A percentile compares a stretch with the other conserved stretches of the same genome.
Conservation (phyloP, 2,888 invertebrate genomes). For the Callimorpha dominula region DNA sequence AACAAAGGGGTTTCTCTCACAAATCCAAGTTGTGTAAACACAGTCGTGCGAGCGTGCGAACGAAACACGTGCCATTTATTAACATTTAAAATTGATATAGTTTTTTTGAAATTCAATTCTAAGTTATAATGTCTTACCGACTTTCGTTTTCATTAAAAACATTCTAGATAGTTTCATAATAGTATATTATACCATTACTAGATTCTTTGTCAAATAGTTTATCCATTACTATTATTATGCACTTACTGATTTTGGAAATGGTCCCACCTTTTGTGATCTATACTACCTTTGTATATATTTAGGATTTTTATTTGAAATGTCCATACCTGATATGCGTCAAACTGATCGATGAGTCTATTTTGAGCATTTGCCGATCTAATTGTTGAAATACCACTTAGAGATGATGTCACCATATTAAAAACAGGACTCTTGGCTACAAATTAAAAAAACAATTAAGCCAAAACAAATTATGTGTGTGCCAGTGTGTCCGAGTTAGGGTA, state of each 20-base stretch:
- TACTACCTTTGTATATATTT: not conserved
- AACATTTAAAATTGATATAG: no score
- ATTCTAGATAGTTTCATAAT: no score
- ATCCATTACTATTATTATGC: not conserved
- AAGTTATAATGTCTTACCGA: no score
- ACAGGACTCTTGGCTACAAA: constrained; percentile 92
- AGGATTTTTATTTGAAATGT: not conserved
- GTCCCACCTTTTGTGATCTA: not conserved
- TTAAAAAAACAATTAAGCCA: not conserved
- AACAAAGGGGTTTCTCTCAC: no score
- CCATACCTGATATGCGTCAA: constrained; percentile 86
- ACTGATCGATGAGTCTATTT: constrained; percentile 87
- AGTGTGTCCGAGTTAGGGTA: not conserved
- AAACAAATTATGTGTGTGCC: not conserved
- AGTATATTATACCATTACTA: not conserved
- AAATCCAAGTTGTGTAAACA: no score
- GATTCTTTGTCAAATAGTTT: not conserved
- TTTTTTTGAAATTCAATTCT: no score
- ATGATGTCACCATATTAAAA: constrained; percentile 91
- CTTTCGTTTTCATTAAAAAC: no score
- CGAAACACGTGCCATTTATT: no score
- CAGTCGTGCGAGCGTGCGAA: no score
- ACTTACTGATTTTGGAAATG: not conserved
- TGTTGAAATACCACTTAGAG: constrained; percentile 91
- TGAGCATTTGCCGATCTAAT: constrained; percentile 91